Conservation (phyloP, 2,113 vertebrate species). For the Choloepus hoffmanni region DNA sequence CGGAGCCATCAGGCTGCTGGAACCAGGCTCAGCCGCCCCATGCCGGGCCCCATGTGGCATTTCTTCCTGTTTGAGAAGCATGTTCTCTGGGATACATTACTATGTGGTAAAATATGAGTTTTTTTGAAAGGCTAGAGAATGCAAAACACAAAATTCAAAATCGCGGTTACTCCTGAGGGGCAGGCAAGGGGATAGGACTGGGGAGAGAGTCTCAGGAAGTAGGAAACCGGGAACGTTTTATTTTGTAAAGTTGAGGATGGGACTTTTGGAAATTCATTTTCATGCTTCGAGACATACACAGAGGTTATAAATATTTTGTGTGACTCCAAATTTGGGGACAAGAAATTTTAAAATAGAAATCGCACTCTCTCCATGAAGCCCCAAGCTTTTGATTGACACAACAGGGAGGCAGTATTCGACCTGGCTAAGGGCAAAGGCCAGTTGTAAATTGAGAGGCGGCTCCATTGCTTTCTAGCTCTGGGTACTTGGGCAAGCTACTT, state of each 20-base stretch:
- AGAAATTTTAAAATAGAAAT: conserved; percentile 15
- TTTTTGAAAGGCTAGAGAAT: conserved; percentile 27
- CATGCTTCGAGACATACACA: neutral
- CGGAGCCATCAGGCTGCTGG: neutral
- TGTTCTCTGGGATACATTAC: neutral
- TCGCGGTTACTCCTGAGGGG: neutral
- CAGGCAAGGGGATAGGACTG: neutral
- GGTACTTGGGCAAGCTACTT: neutral
- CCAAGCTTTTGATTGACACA: neutral
- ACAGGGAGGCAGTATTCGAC: neutral
- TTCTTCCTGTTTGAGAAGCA: neutral
- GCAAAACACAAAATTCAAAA: neutral
- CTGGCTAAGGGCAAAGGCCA: neutral
- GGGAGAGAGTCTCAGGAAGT: neutral
- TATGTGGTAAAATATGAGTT: neutral
- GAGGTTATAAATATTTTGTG: neutral
- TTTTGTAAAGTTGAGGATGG: neutral
- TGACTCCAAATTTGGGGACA: neutral
- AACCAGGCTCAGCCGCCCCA: neutral
- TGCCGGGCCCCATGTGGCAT: neutral
- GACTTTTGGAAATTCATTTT: neutral
- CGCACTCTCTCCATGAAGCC: neutral
- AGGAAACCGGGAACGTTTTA: neutral
- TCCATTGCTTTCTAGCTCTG: neutral
- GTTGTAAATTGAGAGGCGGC: neutral